A percentile compares a stretch with the other conserved stretches of the same genome.
These are phyloP conservation scores for Zapus hudsonius DNA, from an alignment of 2,113 vertebrate genomes.

Conservation along the genomic window DNA sequence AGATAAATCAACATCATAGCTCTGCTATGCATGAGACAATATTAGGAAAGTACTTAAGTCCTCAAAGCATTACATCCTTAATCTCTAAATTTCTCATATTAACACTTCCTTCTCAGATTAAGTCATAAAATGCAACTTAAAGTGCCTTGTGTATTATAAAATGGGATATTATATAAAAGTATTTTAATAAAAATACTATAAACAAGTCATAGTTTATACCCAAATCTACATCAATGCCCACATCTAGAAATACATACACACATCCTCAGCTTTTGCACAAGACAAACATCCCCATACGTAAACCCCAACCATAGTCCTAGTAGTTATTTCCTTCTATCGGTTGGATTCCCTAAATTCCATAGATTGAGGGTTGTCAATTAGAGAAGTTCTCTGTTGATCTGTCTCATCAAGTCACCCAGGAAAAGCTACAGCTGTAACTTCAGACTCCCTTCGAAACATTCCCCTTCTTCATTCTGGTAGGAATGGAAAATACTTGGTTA, in stretches of 20 bases:
- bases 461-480: background rate
- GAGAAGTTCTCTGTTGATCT: background rate
- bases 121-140: conserved; percentile 15
- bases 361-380: background rate
- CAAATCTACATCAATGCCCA: background rate
- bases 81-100: background rate
- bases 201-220: background rate
- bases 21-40: background rate
- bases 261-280: background rate
- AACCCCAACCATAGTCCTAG: background rate
- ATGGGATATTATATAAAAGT: too few relatives aligned
- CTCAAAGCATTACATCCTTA: conserved; percentile 17
- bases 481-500: conserved; percentile 16
- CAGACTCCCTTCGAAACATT: background rate
- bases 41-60: background rate
- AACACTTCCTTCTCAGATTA: conserved; percentile 36
- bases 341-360: conserved; percentile 5
- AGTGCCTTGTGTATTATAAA: background rate
- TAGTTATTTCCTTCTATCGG: conserved; percentile 17
- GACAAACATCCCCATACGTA: background rate
- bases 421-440: conserved; percentile 11
- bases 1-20: conserved; percentile 18
- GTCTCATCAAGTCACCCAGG: conserved; percentile 12
- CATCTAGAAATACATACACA: conserved; percentile 4
- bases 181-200: too few relatives aligned